Evolutionary conservation across 37 sponge, comb jelly and placozoan species (phyloP), one percentile per base, ranked within the genome.

Genomic region (Geodia barretti): DNA sequence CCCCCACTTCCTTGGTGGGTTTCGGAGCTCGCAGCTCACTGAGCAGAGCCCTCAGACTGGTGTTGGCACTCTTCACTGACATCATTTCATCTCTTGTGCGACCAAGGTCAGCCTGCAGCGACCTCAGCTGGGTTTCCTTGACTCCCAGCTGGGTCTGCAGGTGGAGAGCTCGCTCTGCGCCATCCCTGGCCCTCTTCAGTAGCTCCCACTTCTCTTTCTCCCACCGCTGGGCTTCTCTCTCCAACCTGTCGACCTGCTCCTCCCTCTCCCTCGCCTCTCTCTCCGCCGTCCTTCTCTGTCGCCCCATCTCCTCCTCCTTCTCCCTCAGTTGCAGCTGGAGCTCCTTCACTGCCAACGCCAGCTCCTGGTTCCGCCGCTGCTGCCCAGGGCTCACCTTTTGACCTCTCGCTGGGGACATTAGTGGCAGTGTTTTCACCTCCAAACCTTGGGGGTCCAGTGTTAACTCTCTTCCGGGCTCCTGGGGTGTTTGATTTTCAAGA

Each of bases 151-250:
- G 88, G 1, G 81, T 81, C 36, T 84, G 60, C 64, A 88, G 47
- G 64, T 67, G 43, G 25, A 92, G 72, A 1, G 78, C 80, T 25
- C 95, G 61, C 66, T 94, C 95, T 33, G 91, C 85, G 0, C 71
- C 76, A 61, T 94, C 95, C 39, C 91, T 36, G 25, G 91, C 91
- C 43, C 84, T 79, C 74, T 90, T 92, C 74, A 96, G 69, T 54
- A 96, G 72, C 58, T 96, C 97, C 97, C 97, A 96, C 60, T 90
- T 90, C 63, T 96, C 93, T 72, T 85, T 87, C 75, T 92, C 97
- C 62, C 92, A 54, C 9, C 75, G 67, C 43, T 84, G 78, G 59
- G 33, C 76, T 34, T 94, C 90, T 72, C 70, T 81, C 0, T 62
- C 24, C 47, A 84, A 73, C 41, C 87, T 74, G 36, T 79, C 75